phyloP scores from a whole-genome alignment of 2,888 invertebrate species.

The Operophtera brumata region DNA sequence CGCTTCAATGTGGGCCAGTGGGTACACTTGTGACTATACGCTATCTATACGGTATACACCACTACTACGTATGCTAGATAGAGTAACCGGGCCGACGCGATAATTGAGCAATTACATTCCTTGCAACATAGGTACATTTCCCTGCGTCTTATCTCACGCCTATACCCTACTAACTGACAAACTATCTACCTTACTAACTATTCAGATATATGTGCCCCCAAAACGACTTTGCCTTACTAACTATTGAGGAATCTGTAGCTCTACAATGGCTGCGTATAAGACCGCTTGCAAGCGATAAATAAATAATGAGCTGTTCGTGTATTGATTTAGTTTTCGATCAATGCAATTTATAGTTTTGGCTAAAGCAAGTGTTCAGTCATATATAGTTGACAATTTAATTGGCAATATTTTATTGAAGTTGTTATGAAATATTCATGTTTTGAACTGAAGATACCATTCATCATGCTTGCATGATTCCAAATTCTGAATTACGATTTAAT shows the following conservation, averaged over 20 bases:
- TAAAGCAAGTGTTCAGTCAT: background rate
- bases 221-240: background rate
- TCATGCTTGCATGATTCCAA: too few relatives aligned
- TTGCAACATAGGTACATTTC: conserved; percentile 46
- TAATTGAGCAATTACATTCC: conserved; percentile 72
- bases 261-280: background rate
- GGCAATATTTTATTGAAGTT: background rate
- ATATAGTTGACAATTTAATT: background rate
- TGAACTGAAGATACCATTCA: too few relatives aligned
- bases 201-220: background rate
- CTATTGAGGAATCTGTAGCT: background rate
- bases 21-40: conserved; percentile 31
- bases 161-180: background rate
- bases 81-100: conserved; percentile 49
- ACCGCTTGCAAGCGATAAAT: background rate
- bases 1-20: conserved; percentile 58
- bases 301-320: background rate
- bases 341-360: background rate
- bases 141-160: conserved; percentile 22
- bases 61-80: conserved; percentile 34
- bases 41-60: conserved; percentile 33
- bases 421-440: background rate
- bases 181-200: background rate
- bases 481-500: too few relatives aligned
- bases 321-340: background rate